phyloP scores from a whole-genome alignment of 2,113 vertebrate genomes.

The Centropus unirufus region DNA sequence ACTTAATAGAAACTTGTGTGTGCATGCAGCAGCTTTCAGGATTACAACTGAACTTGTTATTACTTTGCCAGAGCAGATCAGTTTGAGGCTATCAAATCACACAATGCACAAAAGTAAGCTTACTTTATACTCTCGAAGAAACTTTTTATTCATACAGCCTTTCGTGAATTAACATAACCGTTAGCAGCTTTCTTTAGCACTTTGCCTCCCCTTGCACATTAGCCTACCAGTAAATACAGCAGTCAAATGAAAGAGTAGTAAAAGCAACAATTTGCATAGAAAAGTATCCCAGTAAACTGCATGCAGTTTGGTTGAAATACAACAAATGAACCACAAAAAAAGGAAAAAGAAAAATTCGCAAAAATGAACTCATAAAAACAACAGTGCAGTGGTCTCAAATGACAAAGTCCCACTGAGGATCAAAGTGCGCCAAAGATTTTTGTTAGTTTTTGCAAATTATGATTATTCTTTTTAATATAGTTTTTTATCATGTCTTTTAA shows the following conservation, averaged over 20 bases:
- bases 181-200: neutral
- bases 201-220: neutral
- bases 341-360: slow-evolving; percentile 34
- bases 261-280: slow-evolving; percentile 33
- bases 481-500: neutral
- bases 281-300: slow-evolving; percentile 17
- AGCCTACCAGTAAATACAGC: neutral
- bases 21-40: neutral
- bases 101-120: neutral
- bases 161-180: neutral
- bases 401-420: neutral
- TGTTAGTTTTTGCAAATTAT: neutral
- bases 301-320: neutral
- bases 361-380: slow-evolving; percentile 27
- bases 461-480: neutral
- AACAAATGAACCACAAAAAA: slow-evolving; percentile 22
- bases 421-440: neutral
- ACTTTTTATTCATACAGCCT: neutral
- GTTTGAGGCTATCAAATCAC: neutral
- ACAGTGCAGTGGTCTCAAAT: neutral
- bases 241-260: slow-evolving; percentile 31
- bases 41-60: neutral
- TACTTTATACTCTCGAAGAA: neutral
- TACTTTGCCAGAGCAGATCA: neutral
- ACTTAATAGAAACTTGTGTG: neutral